These are phyloP conservation scores for Pheucticus melanocephalus DNA, from an alignment of 2,113 vertebrate species.

Conservation along the genomic window DNA sequence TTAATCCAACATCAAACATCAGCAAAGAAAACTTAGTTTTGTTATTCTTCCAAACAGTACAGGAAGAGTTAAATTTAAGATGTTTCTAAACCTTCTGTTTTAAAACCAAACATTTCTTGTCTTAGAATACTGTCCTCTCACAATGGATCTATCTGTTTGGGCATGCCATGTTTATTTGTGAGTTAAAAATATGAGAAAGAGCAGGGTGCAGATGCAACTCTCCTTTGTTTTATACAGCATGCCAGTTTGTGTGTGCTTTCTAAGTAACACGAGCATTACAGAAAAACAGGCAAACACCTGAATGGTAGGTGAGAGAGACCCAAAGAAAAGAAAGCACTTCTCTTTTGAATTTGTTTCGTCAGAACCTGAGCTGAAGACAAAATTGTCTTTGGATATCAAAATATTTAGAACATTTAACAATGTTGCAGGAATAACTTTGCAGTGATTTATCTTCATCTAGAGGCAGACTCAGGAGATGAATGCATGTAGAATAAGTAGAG, in stretches of 20 bases:
- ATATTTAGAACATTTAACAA: neutral
- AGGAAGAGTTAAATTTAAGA: neutral
- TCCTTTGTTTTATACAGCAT: neutral
- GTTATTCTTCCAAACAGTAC: neutral
- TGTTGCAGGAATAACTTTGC: neutral
- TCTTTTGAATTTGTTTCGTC: rapidly evolving
- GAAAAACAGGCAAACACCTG: constrained; percentile 10
- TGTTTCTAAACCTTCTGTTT: neutral
- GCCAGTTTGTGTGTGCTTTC: neutral
- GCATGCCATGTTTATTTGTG: neutral
- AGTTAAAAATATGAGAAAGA: neutral
- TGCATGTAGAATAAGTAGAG: neutral
- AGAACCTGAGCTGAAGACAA: neutral
- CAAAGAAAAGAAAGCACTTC: neutral
- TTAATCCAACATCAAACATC: neutral
- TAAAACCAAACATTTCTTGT: neutral
- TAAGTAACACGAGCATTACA: neutral
- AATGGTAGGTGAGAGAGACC: neutral
- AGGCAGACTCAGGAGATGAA: neutral
- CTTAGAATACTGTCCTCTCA: neutral
- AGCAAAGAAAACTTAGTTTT: neutral
- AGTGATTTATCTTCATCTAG: neutral
- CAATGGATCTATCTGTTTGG: neutral
- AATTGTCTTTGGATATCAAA: neutral
- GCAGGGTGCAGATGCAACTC: neutral